Base-by-base conservation (phyloP, 2,888 invertebrate species). In the Calameuta idolon region DNA sequence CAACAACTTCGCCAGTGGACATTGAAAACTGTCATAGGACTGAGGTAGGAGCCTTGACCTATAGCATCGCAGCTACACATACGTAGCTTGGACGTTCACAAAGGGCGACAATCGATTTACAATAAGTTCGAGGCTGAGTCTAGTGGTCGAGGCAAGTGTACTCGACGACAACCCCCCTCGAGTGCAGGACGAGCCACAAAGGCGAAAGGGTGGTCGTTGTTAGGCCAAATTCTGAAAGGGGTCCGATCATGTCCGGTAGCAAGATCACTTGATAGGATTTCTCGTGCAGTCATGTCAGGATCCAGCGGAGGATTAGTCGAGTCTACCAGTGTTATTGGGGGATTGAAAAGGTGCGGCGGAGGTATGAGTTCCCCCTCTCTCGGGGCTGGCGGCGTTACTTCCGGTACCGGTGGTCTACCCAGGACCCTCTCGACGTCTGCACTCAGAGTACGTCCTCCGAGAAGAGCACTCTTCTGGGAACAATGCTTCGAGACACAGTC, bases 381-480 rank as follows among this genome's bases (percentile, higher is more conserved):
- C 88, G 81, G 87, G 55, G 77, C 83, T 37, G 82, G 85, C 69
- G 87, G 86, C 37, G 81, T 81, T 55, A 40, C 15, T 40, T 40
- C 40, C 40, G 82, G 85, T 76, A 80, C 84, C 37, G 90, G 91
- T 73, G 93, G 94, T 78, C 92, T 95, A 82, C 95, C 95, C 4
- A 93, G 96, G 81, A 96, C 96, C 15, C 93, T 95, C 82, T 96
- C 96, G 91, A 96, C 97, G 81, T 96, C 96, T 86, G 96, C 96
- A 69, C 94, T 97, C 76, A 93, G 96, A 87, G 95, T 96, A 89
- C 95, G 96, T 88, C 87, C 88, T 37, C 83, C 88, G 73, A 94
- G 95, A 90, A 93, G 96, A 86, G 95, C 95, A 81, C 94, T 95
- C 74, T 97, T 97, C 92, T 97, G 97, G 97, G 96, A 96, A 89